Base-by-base conservation (phyloP, 1,140 invertebrate species). In the Ceratina australensis region DNA sequence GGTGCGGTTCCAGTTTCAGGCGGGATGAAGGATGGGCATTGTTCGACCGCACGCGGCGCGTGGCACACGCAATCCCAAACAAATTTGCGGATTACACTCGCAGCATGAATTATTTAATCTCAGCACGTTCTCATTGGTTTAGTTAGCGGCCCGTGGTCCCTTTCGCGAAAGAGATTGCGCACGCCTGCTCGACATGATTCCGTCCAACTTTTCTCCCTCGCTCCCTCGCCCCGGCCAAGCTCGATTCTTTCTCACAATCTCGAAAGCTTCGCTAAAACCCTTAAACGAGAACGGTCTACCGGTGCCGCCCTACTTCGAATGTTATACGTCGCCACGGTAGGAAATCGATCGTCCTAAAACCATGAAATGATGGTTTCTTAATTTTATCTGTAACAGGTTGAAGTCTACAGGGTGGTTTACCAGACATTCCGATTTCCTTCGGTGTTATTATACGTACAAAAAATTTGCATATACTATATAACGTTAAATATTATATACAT, bases 91-190 rank as follows among this genome's bases (percentile, higher is more conserved):
- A 91, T 91, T 91, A 90, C 87, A 86, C 86, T 88, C 90, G 73
- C 88, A 90, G 90, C 90, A 86, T 89, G 89, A 90, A 90, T 90
- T 91, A 89, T 90, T 90, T 90, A 89, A 89, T 90, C 89, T 87
- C 89, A 87, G 87, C 88, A 88, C 88, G 88, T 83, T 85, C 86
- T 89, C 86, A 89, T 88, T 89, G 88, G 89, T 89, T 89, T 89
- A 89, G 89, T 89, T 89, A 88, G 89, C 86, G 88, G 88, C 88
- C 86, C 85, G 84, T 86, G 79, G 87, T 84, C 33, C 33, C 83
- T 88, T 81, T 82, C 82, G 79, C 82, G 81, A 68, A 76, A 79
- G 80, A 86, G 82, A 86, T 87, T 80, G 84, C 85, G 78, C 84
- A 86, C 85, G 82, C 85, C 82, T 72, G 76, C 84, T 84, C 85